Percentiles rank a stretch among this genome's conserved stretches.
phyloP scores from a whole-genome alignment of 1,140 invertebrate genomes.

The Cepaea nemoralis region DNA sequence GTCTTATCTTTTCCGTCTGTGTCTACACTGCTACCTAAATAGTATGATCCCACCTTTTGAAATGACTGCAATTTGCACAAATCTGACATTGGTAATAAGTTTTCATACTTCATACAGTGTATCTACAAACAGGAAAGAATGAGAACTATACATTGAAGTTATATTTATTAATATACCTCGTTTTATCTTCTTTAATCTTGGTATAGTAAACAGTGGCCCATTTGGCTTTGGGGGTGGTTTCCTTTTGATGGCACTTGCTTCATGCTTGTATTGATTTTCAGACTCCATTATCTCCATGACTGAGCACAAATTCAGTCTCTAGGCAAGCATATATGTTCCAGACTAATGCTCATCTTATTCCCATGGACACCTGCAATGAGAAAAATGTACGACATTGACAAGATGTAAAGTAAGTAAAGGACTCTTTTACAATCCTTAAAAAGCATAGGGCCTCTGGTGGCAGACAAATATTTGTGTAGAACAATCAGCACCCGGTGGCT shows the following conservation, averaged over 20 bases:
- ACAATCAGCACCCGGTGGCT: no score
- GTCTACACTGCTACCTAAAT: no score
- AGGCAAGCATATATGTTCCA: not conserved
- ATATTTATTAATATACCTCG: slow-evolving; percentile 5
- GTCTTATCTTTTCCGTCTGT: no score
- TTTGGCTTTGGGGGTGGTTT: not conserved
- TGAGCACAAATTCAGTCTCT: not conserved
- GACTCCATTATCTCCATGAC: not conserved
- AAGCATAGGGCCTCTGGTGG: no score
- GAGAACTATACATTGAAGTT: not conserved
- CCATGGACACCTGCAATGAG: not conserved
- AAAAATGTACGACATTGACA: not conserved
- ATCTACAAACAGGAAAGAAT: no score
- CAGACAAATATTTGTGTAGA: no score
- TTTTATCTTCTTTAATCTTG: slow-evolving; percentile 36
- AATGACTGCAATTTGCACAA: no score
- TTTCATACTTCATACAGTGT: no score
- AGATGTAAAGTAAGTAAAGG: no score
- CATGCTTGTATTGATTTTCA: slow-evolving; percentile 1
- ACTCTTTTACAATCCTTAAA: no score
- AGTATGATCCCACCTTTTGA: no score
- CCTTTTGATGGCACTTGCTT: not conserved
- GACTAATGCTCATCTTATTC: not conserved
- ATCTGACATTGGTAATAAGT: no score
- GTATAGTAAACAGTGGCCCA: slow-evolving; percentile 32